phyloP scores from a whole-genome alignment of 2,797 vertebrate genomes.

The Remorina albescens region DNA sequence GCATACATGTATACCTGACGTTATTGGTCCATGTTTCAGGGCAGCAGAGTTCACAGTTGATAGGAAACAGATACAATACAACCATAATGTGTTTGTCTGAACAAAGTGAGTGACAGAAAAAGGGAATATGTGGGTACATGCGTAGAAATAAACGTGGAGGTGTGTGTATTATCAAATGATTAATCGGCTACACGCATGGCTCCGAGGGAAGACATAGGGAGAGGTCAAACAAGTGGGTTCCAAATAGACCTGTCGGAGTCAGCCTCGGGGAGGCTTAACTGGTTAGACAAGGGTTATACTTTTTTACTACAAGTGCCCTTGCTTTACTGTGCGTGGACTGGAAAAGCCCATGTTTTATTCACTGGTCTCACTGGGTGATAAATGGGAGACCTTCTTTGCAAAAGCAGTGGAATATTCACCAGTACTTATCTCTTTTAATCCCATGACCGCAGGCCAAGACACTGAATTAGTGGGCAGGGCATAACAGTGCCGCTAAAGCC shows the following conservation, averaged over 20 bases:
- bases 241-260: conserved; percentile 82
- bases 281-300: conserved; percentile 77
- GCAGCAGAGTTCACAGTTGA: conserved; percentile 36
- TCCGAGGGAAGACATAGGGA: conserved; percentile 78
- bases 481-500: conserved; percentile 48
- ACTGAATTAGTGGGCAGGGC: conserved; percentile 59
- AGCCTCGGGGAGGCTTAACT: conserved; percentile 75
- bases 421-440: conserved; percentile 78
- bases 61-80: conserved; percentile 32
- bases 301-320: conserved; percentile 77
- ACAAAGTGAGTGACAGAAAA: conserved; percentile 17
- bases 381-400: conserved; percentile 61
- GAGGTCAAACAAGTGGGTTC: conserved; percentile 83
- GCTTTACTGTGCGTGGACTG: conserved; percentile 71
- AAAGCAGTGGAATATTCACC: conserved; percentile 71
- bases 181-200: conserved; percentile 74
- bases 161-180: conserved; percentile 79
- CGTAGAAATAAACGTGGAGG: conserved; percentile 55
- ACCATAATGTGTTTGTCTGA: conserved; percentile 23
- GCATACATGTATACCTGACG: conserved; percentile 38
- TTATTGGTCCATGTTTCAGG: conserved; percentile 36
- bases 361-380: conserved; percentile 73
- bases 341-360: conserved; percentile 79
- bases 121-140: conserved; percentile 25
- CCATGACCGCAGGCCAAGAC: conserved; percentile 59